A percentile compares a stretch with the other conserved stretches of the same genome.
These are phyloP conservation scores for Leptopilina drosophilae DNA, from an alignment of 2,888 invertebrate species.

Conservation along the genomic window DNA sequence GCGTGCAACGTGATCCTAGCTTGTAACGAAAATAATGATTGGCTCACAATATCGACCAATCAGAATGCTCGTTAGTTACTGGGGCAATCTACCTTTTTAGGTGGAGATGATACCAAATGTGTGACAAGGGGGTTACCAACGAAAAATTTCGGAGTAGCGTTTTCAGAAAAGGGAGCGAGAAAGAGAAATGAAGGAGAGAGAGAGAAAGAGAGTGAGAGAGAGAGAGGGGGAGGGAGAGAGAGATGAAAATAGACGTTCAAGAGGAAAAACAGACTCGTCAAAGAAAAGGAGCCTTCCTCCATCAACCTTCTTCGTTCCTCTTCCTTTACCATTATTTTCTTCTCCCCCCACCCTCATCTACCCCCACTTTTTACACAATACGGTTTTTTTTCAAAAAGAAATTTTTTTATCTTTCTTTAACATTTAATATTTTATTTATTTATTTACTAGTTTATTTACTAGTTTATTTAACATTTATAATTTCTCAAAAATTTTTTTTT, in stretches of 20 bases:
- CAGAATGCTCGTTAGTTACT: conserved; percentile 76
- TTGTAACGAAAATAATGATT: conserved; percentile 78
- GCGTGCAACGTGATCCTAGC: conserved; percentile 87
- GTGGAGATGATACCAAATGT: conserved; percentile 78
- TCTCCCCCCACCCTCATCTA: not conserved
- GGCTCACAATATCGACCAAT: conserved; percentile 77
- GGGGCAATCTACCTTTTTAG: conserved; percentile 82
- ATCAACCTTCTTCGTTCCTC: conserved; percentile 7
- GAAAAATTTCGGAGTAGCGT: conserved; percentile 44
- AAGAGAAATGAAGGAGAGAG: conserved; percentile 66
- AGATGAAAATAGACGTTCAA: no score
- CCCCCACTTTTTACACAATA: not conserved
- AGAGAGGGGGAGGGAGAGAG: conserved; percentile 55
- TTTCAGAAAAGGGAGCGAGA: conserved; percentile 68
- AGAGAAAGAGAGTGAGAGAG: conserved; percentile 67
- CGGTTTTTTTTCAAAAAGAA: no score
- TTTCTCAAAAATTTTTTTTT: no score
- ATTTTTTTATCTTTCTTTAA: no score
- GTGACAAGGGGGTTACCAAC: conserved; percentile 74
- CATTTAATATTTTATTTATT: no score
- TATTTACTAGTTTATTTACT: no score
- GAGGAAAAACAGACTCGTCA: no score
- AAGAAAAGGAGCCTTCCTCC: no score
- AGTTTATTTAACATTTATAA: no score
- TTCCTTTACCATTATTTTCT: not conserved